Base-by-base conservation (phyloP, 2,888 invertebrate species). In the Drosophila recens region DNA sequence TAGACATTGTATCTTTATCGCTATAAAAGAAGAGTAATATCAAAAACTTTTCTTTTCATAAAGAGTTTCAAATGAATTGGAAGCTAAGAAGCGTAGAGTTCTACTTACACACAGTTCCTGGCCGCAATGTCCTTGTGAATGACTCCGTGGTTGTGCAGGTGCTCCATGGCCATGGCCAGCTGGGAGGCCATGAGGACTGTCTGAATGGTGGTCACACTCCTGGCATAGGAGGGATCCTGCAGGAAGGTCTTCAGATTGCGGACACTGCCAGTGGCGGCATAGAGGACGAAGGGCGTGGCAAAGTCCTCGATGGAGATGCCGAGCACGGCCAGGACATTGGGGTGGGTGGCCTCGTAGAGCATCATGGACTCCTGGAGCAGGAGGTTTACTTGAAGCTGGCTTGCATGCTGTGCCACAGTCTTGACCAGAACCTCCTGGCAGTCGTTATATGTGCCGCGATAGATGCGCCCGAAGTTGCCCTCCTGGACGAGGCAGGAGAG, bases 271-370 rank as follows among this genome's bases (percentile, higher is more conserved):
- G 87, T 94, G 93, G 75, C 94, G 91, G 81, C 94, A 91, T 98
- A 98, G 45, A 98, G 94, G 17, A 98, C 94, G 92, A 97, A 97
- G 4, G 98, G 98, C 38, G 97, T 96, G 4, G 96, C 96, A 90
- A 97, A 96, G 88, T 97, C 97, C 92, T 98, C 97, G 84, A 98
- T 96, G 80, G 97, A 98, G 20, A 97, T 97, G 27, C 97, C 97
- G 59, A 97, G 94, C 33, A 98, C 96, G 17, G 97, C 96, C 54
- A 98, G 94, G 51, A 98, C 95, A 82, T 97, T 94, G 59, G 97
- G 95, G 82, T 95, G 95, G 36, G 94, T 93, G 30, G 95, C 93
- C 13, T 95, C 95, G 76, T 95, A 95, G 46, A 95, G 93, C 94
- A 94, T 94, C 91, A 95, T 94, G 46, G 95, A 94, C 92, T 95